Evolutionary conservation across 53 echinoderm and acorn worm species (phyloP), one percentile per base, ranked within the genome.

Genomic region (Holothuria leucospilota): DNA sequence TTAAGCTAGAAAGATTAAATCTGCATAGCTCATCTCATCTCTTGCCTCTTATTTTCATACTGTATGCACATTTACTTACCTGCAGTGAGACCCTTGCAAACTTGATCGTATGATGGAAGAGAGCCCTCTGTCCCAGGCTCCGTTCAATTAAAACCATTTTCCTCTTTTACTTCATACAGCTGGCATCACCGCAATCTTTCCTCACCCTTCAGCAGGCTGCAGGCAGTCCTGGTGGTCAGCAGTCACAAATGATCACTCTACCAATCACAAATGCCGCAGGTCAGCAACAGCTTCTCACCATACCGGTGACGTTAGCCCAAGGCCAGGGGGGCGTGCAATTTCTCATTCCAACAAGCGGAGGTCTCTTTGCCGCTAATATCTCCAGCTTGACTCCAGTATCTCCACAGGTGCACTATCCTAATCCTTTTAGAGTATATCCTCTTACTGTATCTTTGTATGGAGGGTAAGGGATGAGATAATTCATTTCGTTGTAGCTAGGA

Each of bases 241-340:
- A 92, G 63, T 93, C 95, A 69, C 96, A 96, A 83, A 92, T 96
- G 71, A 62, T 97, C 59, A 93, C 95, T 53, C 79, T 97, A 49
- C 97, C 97, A 51, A 95, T 97, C 90, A 97, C 97, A 85, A 97
- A 97, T 82, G 93, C 97, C 65, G 97, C 97, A 9, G 97, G 97
- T 27, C 97, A 97, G 97, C 97, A 97, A 71, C 97, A 97, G 39
- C 91, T 97, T 68, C 88, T 97, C 29, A 95, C 97, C 70, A 97
- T 97, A 63, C 97, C 97, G 9, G 97, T 97, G 81, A 93, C 93
- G 40, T 77, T 97, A 65, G 97, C 97, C 67, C 97, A 97, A 86
- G 95, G 95, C 29, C 93, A 93, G 29, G 95, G 95, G 65, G 97
- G 97, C 71, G 93, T 97, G 84, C 97, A 97, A 90, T 97, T 97